A percentile compares a stretch with the other conserved stretches of the same genome.
Conservation (phyloP, 2,888 invertebrate species). For the Dasysyrphus albostriatus region DNA sequence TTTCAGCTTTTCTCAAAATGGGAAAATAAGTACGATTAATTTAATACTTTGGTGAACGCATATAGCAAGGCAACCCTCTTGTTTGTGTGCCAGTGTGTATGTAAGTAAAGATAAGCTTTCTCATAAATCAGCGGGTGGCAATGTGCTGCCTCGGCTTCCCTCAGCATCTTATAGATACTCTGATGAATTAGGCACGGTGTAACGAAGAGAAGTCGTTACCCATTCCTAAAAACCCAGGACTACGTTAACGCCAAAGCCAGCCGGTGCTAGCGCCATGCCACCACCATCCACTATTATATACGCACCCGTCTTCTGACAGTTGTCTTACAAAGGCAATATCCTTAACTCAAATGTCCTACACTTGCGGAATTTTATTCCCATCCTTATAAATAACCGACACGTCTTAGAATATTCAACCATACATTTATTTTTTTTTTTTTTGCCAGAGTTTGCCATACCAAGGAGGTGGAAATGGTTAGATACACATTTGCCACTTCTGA, state of each 20-base stretch:
- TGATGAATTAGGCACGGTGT: conserved; percentile 56
- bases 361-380: conserved; percentile 74
- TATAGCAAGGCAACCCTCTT: not conserved
- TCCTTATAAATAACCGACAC: conserved; percentile 70
- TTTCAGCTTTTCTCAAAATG: conserved; percentile 54
- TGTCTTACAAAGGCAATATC: conserved; percentile 76
- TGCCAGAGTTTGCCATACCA: not conserved
- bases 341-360: conserved; percentile 75
- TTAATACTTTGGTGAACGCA: conserved; percentile 59
- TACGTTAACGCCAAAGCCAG: conserved; percentile 6
- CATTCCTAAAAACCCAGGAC: conserved; percentile 5
- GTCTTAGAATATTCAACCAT: conserved; percentile 42
- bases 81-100: conserved; percentile 2
- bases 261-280: not conserved
- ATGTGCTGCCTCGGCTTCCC: conserved; percentile 8
- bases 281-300: too few species aligned
- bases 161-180: conserved; percentile 1
- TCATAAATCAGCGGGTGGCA: conserved; percentile 69
- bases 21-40: conserved; percentile 74
- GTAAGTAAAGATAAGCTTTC: conserved; percentile 64
- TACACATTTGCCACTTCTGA: conserved; percentile 63
- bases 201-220: conserved; percentile 32
- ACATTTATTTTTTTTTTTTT: conserved; percentile 12
- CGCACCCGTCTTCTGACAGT: conserved; percentile 56
- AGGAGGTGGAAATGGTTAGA: conserved; percentile 11